A percentile compares a stretch with the other conserved stretches of the same genome.
These are phyloP conservation scores for Mola mola DNA, from an alignment of 2,113 vertebrate genomes.

Conservation along the genomic window DNA sequence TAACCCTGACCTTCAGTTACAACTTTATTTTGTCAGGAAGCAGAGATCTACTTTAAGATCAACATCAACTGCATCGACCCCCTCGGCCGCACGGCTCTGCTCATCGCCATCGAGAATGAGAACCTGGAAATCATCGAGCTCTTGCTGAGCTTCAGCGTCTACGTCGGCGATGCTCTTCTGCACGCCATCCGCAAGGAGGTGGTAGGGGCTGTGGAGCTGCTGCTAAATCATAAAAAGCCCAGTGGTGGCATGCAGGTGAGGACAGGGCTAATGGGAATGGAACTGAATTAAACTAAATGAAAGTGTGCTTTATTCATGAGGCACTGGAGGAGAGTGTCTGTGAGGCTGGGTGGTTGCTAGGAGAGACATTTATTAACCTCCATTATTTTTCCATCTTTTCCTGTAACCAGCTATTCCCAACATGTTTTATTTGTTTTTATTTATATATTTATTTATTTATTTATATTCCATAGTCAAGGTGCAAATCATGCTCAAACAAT, in stretches of 20 bases:
- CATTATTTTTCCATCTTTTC: not conserved
- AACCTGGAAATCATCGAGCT: slow-evolving; percentile 98
- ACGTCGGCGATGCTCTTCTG: slow-evolving; percentile 95
- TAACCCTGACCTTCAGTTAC: slow-evolving; percentile 17
- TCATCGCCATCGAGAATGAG: slow-evolving; percentile 98
- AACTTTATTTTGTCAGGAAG: slow-evolving; percentile 80
- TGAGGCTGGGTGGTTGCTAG: not conserved
- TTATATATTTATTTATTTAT: not conserved
- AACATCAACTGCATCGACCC: slow-evolving; percentile 99
- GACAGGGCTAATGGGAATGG: not conserved
- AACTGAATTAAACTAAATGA: not conserved
- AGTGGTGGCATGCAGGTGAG: slow-evolving; percentile 97
- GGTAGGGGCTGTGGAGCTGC: slow-evolving; percentile 94
- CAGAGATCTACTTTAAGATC: slow-evolving; percentile 99
- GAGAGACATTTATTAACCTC: not conserved
- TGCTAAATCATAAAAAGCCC: slow-evolving; percentile 96
- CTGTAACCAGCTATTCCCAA: not conserved
- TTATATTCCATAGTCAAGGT: too few species aligned
- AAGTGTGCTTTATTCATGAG: slow-evolving; percentile 10
- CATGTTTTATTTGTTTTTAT: not conserved
- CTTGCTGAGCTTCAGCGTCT: slow-evolving; percentile 91
- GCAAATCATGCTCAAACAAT: too few species aligned
- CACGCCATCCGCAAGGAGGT: slow-evolving; percentile 98
- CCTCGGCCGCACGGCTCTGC: slow-evolving; percentile 95
- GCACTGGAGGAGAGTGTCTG: not conserved